Percentiles rank a stretch among this genome's conserved stretches.
Evolutionary conservation across 2,113 vertebrate species (phyloP).

Genomic region (Actenoides lindsayi): DNA sequence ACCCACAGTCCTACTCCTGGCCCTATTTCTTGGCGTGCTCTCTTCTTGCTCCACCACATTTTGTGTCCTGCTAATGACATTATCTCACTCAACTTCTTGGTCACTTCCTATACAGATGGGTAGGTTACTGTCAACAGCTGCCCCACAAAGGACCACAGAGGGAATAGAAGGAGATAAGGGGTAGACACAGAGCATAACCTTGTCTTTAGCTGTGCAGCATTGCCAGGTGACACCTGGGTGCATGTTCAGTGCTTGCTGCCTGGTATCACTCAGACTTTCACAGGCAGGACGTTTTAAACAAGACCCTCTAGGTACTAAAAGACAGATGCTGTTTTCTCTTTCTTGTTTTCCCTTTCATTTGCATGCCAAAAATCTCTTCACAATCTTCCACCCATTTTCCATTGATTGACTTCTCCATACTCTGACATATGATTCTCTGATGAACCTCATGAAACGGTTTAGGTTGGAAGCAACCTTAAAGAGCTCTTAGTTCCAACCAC

Average conservation of each 20-base stretch:
- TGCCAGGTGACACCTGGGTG: neutral
- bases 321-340: neutral
- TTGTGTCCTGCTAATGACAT: neutral
- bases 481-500: neutral
- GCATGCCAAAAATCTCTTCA: neutral
- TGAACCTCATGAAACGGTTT: neutral
- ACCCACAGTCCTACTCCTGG: neutral
- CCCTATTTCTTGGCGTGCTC: neutral
- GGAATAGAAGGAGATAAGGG: neutral
- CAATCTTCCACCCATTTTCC: neutral
- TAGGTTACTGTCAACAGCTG: accelerated
- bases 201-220: neutral
- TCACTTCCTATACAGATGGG: neutral
- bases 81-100: neutral
- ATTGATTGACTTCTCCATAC: neutral
- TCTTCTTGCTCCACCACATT: neutral
- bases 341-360: neutral
- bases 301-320: neutral
- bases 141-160: neutral
- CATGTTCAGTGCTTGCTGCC: neutral
- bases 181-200: neutral
- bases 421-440: neutral
- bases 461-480: neutral
- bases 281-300: neutral
- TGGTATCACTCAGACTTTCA: neutral